Evolutionary conservation across 2,113 vertebrate genomes (phyloP).

Genomic region (Paradisaea rubra): DNA sequence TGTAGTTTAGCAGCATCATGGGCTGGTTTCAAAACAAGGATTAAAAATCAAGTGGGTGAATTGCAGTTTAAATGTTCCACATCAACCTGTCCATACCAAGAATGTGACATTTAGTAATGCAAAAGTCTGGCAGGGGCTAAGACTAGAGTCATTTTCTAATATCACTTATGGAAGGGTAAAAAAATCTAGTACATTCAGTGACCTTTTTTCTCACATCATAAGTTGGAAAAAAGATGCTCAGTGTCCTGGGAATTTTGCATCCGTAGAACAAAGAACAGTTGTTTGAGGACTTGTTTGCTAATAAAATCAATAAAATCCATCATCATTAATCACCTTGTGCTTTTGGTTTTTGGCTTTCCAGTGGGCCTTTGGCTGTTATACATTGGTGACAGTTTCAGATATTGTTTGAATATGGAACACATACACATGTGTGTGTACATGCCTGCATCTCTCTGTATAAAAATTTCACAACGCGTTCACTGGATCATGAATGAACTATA

Average conservation of each 20-base stretch:
- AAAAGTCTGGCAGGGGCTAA: background rate
- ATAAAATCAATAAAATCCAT: conserved; percentile 10
- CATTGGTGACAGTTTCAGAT: background rate
- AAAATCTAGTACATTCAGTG: background rate
- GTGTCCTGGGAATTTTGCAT: background rate
- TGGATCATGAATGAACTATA: background rate
- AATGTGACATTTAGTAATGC: background rate
- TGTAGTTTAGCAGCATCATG: background rate
- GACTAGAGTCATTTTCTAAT: conserved; percentile 9
- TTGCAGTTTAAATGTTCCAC: background rate
- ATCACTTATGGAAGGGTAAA: background rate
- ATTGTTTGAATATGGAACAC: background rate
- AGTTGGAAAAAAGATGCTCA: background rate
- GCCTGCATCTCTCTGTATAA: background rate
- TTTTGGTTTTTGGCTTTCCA: conserved; percentile 3
- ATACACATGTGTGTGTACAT: accelerated
- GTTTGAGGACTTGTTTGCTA: conserved; percentile 14
- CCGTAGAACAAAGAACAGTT: background rate
- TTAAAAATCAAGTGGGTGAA: background rate
- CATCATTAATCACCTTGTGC: background rate
- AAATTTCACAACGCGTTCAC: background rate
- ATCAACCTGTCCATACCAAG: background rate
- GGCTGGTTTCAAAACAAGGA: background rate
- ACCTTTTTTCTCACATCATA: background rate
- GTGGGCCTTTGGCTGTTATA: background rate